Evolutionary conservation across 1,140 invertebrate genomes (phyloP), one percentile per base, ranked within the genome.

Genomic region (Drosophila tani): DNA sequence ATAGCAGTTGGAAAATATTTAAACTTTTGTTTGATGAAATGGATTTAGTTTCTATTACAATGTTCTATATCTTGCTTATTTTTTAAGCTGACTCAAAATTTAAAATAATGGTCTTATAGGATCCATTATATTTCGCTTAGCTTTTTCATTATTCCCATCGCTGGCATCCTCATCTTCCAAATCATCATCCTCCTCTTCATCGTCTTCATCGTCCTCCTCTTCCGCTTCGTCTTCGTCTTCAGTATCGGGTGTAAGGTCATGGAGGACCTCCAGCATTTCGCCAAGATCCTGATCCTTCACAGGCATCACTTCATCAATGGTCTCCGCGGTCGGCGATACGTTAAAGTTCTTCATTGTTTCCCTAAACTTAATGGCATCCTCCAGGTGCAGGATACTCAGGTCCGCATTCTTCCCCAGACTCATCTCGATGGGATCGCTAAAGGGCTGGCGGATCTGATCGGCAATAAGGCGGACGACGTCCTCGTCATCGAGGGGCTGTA

Each of bases 401-500:
- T 81, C n/a, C 14, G 58, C 70, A 7, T 85, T 58, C 8, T 69
- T 63, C 0, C 43, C 45, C 4, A 49, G 9, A 8, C 68, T 67
- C 1, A 40, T 21, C 17, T 75, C 74, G 8, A 84, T 74, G 12
- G 81, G 67, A 79, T 82, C 57, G 6, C 43, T 53, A 0, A 40
- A 7, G 5, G 85, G 85, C 21, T 90, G 63, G 1, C 85, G 85
- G 0, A 90, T 65, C 9, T 75, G 71, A 8, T 85, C 43, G 27
- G 71, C 79, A 7, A 90, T 73, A 45, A 73, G 29, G 2, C 80
- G 62, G n/a, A 77, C 27, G 11, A 71, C 35, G 9, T 85, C 85
- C 0, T 82, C 78, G 0, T 67, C 53, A 12, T 58, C 63, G 6
- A 79, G 17, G 0, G 85, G 79, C 4, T 65, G 62, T n/a, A 82